phyloP scores from a whole-genome alignment of 2,888 invertebrate genomes.

The Mayetiola destructor region DNA sequence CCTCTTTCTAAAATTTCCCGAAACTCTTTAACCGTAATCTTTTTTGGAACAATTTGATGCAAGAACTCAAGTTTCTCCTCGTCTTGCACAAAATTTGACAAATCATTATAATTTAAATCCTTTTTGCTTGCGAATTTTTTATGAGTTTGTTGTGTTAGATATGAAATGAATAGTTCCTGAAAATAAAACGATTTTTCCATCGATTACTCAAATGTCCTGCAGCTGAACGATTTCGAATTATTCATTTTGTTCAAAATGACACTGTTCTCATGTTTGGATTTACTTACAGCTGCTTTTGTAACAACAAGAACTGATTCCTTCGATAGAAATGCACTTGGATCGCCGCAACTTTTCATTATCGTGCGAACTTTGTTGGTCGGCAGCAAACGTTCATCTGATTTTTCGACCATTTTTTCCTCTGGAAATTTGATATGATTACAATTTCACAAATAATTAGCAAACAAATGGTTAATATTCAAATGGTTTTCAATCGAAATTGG shows the following conservation, averaged over 20 bases:
- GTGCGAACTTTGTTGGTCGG: conserved; percentile 1
- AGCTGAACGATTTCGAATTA: background rate
- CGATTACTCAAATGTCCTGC: too few species aligned
- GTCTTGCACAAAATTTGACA: conserved; percentile 14
- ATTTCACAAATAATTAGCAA: too few species aligned
- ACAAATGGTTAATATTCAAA: too few species aligned
- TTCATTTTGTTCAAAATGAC: background rate
- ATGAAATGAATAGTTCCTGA: conserved; percentile 4
- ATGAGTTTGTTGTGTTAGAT: conserved; percentile 1
- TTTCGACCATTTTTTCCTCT: background rate
- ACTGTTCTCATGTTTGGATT: background rate
- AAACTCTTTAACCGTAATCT: conserved; percentile 14
- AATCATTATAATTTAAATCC: conserved; percentile 12
- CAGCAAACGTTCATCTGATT: background rate
- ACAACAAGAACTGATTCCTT: conserved; percentile 2
- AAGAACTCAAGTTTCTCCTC: conserved; percentile 17
- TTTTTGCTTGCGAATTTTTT: background rate
- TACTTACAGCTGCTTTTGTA: conserved; percentile 6
- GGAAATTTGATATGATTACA: too few species aligned
- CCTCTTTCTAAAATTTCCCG: conserved; percentile 4
- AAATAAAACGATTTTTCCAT: background rate
- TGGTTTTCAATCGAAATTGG: too few species aligned
- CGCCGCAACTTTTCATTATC: conserved; percentile 13
- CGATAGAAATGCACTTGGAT: background rate
- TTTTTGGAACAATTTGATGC: conserved; percentile 15